These are phyloP conservation scores for Mythimna vitellina DNA, from an alignment of 2,888 invertebrate species.

Conservation along the genomic window DNA sequence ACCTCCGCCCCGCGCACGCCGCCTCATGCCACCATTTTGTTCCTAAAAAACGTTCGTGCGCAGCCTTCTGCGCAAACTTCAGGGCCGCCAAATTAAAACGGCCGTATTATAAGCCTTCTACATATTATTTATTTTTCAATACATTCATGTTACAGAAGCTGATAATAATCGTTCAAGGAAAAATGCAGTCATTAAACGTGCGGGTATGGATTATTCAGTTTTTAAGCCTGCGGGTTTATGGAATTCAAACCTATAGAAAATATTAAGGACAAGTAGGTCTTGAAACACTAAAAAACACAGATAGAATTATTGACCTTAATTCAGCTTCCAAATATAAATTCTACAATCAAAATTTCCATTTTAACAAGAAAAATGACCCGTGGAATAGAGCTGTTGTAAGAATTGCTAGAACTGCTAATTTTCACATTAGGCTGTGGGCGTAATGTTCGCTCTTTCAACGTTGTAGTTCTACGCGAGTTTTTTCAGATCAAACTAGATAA, in stretches of 20 bases:
- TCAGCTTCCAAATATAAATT: background rate
- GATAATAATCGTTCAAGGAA: conserved; percentile 19
- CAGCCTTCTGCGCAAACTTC: no score
- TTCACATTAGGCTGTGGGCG: conserved; percentile 18
- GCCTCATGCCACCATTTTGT: no score
- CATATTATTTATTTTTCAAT: background rate
- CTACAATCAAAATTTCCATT: background rate
- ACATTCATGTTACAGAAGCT: background rate
- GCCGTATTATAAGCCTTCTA: no score
- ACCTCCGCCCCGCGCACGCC: no score
- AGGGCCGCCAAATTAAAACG: no score
- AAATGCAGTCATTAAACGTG: conserved; percentile 11
- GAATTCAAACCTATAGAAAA: background rate
- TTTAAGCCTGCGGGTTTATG: conserved; percentile 1
- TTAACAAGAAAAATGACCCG: conserved; percentile 5
- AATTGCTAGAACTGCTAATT: conserved; percentile 29
- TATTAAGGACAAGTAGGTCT: background rate
- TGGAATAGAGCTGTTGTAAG: background rate
- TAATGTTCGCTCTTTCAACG: conserved; percentile 6
- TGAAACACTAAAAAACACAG: background rate
- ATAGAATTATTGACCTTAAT: conserved; percentile 15
- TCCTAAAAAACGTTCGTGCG: no score
- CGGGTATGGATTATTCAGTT: background rate
- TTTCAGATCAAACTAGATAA: conserved; percentile 38
- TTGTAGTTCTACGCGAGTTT: conserved; percentile 11